Evolutionary conservation across 1,140 invertebrate species (phyloP).

Genomic region (Heterodera carotae): DNA sequence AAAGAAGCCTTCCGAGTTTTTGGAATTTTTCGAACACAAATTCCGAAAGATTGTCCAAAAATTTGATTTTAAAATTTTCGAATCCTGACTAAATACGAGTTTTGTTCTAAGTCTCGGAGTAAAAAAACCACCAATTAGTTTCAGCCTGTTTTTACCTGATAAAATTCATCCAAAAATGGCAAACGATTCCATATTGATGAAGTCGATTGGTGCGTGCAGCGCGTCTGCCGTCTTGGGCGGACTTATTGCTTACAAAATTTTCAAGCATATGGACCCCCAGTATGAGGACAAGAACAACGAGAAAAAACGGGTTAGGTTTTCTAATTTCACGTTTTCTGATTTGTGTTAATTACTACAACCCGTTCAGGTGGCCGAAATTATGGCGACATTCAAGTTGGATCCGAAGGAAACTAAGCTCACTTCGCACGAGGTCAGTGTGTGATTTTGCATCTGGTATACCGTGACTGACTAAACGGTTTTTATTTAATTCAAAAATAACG

Average conservation of each 20-base stretch:
- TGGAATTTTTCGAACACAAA: no score
- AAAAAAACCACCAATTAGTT: no score
- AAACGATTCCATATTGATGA: not conserved
- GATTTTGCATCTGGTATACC: slow-evolving; percentile 5
- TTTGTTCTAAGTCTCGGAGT: no score
- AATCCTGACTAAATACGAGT: no score
- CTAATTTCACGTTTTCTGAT: not conserved
- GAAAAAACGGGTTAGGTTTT: slow-evolving; percentile 27
- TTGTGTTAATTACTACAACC: no score
- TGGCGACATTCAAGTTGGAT: slow-evolving; percentile 21
- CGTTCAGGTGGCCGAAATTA: slow-evolving; percentile 23
- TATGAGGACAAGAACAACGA: slow-evolving; percentile 20
- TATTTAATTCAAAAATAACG: no score
- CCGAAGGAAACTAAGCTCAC: slow-evolving; percentile 22
- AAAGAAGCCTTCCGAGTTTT: no score
- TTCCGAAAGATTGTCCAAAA: no score
- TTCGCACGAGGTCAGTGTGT: slow-evolving; percentile 15
- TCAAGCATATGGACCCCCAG: slow-evolving; percentile 27
- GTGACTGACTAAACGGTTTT: no score
- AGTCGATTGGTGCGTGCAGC: not conserved
- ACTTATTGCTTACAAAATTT: not conserved
- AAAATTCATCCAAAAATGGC: no score
- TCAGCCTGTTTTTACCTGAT: no score
- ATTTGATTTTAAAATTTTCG: no score
- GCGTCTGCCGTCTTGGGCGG: not conserved